Percentiles rank a stretch among this genome's conserved stretches.
phyloP scores from a whole-genome alignment of 2,888 invertebrate species.

The Cyrtodaria siliqua region DNA sequence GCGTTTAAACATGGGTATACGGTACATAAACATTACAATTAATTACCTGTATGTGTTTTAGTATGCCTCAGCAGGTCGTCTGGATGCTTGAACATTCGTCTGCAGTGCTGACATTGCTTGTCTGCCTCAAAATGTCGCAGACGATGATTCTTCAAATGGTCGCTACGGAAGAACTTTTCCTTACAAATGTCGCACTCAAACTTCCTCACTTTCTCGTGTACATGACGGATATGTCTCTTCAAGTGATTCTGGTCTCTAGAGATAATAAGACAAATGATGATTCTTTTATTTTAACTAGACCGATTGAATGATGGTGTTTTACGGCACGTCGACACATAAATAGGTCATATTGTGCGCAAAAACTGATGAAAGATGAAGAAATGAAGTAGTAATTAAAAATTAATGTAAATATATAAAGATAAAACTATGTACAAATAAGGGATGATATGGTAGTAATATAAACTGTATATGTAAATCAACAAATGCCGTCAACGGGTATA shows the following conservation, averaged over 20 bases:
- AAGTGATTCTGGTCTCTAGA: slow-evolving; percentile 36
- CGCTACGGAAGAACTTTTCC: slow-evolving; percentile 49
- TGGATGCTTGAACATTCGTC: slow-evolving; percentile 36
- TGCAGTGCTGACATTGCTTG: slow-evolving; percentile 33
- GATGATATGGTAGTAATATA: too few species aligned
- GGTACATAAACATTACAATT: too few species aligned
- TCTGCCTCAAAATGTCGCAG: slow-evolving; percentile 43
- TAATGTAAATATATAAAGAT: too few species aligned
- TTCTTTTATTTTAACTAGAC: neutral
- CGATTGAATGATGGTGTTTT: neutral
- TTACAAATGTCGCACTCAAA: slow-evolving; percentile 56
- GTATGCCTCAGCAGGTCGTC: slow-evolving; percentile 43
- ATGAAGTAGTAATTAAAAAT: too few species aligned
- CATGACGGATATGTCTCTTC: slow-evolving; percentile 44
- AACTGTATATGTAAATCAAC: too few species aligned
- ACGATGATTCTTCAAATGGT: slow-evolving; percentile 48
- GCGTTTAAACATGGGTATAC: too few species aligned
- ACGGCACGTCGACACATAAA: too few species aligned
- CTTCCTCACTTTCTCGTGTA: slow-evolving; percentile 40
- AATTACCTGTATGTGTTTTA: slow-evolving; percentile 42
- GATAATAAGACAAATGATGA: neutral
- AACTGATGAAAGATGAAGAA: too few species aligned
- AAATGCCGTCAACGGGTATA: too few species aligned
- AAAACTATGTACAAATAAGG: too few species aligned
- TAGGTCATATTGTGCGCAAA: too few species aligned